These are phyloP conservation scores for Adelges cooleyi DNA, from an alignment of 1,140 invertebrate species.

Conservation along the genomic window DNA sequence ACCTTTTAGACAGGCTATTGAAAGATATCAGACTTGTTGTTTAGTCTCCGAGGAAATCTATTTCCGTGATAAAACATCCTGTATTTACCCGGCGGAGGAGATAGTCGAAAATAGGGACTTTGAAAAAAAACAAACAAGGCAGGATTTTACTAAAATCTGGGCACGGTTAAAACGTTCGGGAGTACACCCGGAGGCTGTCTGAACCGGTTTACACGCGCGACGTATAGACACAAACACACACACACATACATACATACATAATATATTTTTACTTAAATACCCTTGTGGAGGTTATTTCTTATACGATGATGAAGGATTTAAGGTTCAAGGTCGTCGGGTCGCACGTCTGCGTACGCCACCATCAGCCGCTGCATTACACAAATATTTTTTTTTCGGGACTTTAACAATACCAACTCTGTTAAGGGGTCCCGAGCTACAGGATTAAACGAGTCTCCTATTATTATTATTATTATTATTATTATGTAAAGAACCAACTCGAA, in stretches of 20 bases:
- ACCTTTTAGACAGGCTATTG: too few relatives aligned
- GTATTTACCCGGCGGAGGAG: not conserved
- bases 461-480: not conserved
- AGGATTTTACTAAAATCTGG: not conserved
- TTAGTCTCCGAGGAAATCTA: constrained; percentile 1
- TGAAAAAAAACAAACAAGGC: constrained; percentile 1
- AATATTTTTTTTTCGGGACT: constrained; percentile 9
- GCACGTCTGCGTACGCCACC: not conserved
- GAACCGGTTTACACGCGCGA: not conserved
- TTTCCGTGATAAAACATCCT: constrained; percentile 21
- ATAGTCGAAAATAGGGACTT: constrained; percentile 14
- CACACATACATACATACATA: not conserved
- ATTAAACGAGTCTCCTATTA: too few relatives aligned
- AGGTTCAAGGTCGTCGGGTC: constrained; percentile 19
- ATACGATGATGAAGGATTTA: not conserved
- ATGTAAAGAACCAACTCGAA: not conserved
- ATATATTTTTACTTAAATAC: not conserved
- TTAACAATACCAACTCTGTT: constrained; percentile 7
- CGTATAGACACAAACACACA: too few relatives aligned
- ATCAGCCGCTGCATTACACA: not conserved
- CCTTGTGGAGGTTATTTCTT: not conserved
- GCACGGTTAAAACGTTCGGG: not conserved
- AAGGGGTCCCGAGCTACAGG: too few relatives aligned
- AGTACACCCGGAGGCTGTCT: not conserved
- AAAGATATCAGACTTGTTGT: not conserved